Base-by-base conservation (phyloP, 2,888 invertebrate genomes). In the Stenotaenia linearis region DNA sequence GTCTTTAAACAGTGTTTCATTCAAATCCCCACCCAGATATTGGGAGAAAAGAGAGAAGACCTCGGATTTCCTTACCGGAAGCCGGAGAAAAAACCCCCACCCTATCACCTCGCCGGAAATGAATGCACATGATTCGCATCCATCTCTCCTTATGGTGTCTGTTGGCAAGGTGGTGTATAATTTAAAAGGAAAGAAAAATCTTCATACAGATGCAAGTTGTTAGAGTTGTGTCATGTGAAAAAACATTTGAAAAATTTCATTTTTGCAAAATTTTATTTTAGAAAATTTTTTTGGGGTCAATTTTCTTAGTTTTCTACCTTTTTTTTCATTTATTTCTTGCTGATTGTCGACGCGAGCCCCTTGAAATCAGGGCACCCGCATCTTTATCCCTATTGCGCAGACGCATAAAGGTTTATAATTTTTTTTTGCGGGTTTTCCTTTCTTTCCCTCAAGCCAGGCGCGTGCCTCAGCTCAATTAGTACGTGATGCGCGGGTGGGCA, bases 61-160 rank as follows among this genome's bases (percentile, higher is more conserved):
- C 69, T 69, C 69, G 69, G 69, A 69, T 69, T 69, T 69, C 69
- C 69, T 69, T 69, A 69, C 69, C 69, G 69, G 69, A 69, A 69
- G 69, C 25, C 25, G 23, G 69, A 69, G 25, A 69, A 45, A 32
- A 32, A 1, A n/a, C 50, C 69, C 61, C 25, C 69, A 28, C 23
- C 69, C 69, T 15, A 28, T 15, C 28, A 25, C 69, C 56, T 69
- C 69, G n/a, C 69, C 23, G 69, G 69, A 69, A 69, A 69, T 69
- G 69, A 69, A 69, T 69, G 69, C 69, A 69, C 69, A 69, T 69
- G 69, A 69, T 69, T 69, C 69, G 69, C 69, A 69, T 69, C 69
- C 69, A 69, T 69, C 69, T 69, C 69, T 69, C 69, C 69, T 69
- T 69, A 28, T 69, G 69, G 69, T 69, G 69, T 69, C 69, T 69